phyloP scores from a whole-genome alignment of 2,797 vertebrate genomes.

The Margarornis squamiger region DNA sequence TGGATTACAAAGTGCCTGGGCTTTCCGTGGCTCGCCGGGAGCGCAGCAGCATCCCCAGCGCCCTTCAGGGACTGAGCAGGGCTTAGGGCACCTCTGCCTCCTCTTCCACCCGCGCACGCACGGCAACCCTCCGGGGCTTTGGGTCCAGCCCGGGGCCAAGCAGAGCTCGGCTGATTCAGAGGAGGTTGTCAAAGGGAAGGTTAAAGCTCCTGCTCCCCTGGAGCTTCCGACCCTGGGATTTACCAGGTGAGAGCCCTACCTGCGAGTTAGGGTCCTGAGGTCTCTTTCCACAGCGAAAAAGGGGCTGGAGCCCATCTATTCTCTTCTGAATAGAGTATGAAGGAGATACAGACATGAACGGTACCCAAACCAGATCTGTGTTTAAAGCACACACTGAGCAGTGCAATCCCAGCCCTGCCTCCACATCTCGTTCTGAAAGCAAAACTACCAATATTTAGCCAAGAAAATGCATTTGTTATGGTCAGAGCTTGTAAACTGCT shows the following conservation, averaged over 20 bases:
- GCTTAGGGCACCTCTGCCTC: not conserved
- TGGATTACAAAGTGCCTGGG: conserved; percentile 51
- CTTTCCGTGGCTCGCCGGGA: not conserved
- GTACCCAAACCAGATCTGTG: not conserved
- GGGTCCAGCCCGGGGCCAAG: not conserved
- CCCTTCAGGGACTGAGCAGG: not conserved
- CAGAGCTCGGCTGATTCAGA: not conserved
- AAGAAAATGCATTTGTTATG: not conserved
- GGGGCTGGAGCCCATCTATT: not conserved
- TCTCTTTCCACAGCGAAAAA: not conserved
- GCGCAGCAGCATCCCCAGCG: not conserved
- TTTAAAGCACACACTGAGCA: not conserved
- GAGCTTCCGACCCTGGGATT: not conserved
- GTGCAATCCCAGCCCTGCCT: not conserved
- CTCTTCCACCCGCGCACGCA: not conserved
- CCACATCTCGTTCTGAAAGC: not conserved
- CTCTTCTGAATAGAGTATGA: not conserved
- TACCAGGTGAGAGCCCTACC: not conserved
- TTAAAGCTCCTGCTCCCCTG: not conserved
- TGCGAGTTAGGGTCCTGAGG: not conserved
- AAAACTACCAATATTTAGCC: not conserved
- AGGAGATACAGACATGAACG: not conserved
- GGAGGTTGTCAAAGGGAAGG: not conserved
- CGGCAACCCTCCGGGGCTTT: not conserved
- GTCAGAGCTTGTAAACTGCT: not conserved